These are phyloP conservation scores for Malurus splendens DNA, from an alignment of 2,797 vertebrate species.

Conservation along the genomic window DNA sequence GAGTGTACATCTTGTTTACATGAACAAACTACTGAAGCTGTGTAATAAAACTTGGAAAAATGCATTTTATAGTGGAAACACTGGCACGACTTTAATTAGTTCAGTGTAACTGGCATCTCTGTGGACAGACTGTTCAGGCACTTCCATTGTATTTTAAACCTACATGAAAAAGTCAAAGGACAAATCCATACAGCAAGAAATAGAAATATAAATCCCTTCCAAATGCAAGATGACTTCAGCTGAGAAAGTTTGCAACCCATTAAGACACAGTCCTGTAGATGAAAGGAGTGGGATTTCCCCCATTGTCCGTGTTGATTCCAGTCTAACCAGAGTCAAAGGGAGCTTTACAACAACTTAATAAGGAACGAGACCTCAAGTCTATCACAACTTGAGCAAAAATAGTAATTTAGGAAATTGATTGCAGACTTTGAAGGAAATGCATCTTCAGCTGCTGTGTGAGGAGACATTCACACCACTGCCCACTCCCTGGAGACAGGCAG, in stretches of 20 bases:
- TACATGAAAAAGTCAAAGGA: constrained; percentile 7
- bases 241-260: background rate
- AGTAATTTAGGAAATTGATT: background rate
- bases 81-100: constrained; percentile 36
- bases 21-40: background rate
- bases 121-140: background rate
- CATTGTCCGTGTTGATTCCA: background rate
- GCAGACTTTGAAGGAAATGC: background rate
- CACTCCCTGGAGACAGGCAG: background rate
- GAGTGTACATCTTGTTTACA: constrained; percentile 23
- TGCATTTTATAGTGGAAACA: constrained; percentile 29
- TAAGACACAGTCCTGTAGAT: background rate
- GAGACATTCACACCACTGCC: background rate
- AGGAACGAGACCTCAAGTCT: background rate
- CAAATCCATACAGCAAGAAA: constrained; percentile 29
- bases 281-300: background rate
- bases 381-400: background rate
- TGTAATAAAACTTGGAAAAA: constrained; percentile 25
- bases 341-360: background rate
- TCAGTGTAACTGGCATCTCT: background rate
- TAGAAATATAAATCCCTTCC: constrained; percentile 23
- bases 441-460: background rate
- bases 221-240: background rate
- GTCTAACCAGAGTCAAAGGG: background rate
- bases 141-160: constrained; percentile 21